Evolutionary conservation across 2,888 invertebrate species (phyloP), one percentile per base, ranked within the genome.

Genomic region (Microctonus brassicae): DNA sequence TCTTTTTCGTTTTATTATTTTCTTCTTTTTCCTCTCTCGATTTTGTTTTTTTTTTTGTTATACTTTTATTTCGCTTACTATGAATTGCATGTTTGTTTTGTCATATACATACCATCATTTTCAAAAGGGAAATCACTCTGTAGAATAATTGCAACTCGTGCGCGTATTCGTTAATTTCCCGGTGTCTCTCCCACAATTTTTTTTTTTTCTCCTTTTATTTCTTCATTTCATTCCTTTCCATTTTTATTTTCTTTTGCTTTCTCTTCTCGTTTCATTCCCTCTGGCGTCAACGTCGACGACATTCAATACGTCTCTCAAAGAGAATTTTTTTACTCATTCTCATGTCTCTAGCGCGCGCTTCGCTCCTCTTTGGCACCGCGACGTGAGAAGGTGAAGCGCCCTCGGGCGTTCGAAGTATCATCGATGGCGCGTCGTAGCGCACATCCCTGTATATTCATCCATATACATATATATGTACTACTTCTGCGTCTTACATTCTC

Each of bases 331-430:
- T 26, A 4, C 17, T 47, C 47, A 47, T 47, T 47, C 47, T 17
- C 17, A 17, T 47, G 47, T 47, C 47, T 24, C n/a, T n/a, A n/a
- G n/a, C 55, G 11, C 26, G 55, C 53, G 42, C 47, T 29, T 47
- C 47, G 36, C 53, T 65, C 29, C 60, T 70, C 60, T 70, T 70
- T 70, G 70, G 47, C 52, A 53, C 20, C 17, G 39, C n/a, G 24
- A n/a, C n/a, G 57, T 36, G 20, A 29, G 47, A 53, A 64, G 24
- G 36, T 61, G 36, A 34, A 66, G 62, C 17, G 17, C 61, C 70
- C 65, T 65, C 39, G 22, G 60, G 70, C 26, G 22, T 64, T 26
- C 61, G 22, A 20, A 66, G 70, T 62, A 71, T 71, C 66, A 71
- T 71, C 70, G 70, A 71, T 66, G 63, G 39, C 61, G 58, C 47